phyloP scores from a whole-genome alignment of 2,113 vertebrate species.

The Tursiops truncatus region DNA sequence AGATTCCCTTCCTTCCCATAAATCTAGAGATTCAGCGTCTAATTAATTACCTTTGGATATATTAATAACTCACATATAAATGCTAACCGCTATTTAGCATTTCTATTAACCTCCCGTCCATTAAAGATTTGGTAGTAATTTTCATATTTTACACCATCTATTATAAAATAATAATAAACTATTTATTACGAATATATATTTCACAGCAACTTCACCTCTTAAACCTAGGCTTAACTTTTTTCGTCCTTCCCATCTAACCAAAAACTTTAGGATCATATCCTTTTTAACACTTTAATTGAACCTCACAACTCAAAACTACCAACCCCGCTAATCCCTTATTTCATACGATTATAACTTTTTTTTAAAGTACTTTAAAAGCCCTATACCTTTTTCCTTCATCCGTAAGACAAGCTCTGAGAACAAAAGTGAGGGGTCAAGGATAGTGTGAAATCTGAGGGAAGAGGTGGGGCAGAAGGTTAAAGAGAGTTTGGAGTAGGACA shows the following conservation, averaged over 20 bases:
- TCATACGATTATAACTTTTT: neutral
- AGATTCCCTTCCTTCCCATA: neutral
- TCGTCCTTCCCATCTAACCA: neutral
- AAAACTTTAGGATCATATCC: neutral
- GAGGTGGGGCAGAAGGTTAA: neutral
- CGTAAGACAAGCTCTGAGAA: constrained; percentile 27
- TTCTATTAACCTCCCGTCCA: neutral
- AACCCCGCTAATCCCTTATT: neutral
- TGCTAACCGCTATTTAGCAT: neutral
- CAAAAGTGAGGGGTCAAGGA: neutral
- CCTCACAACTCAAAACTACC: neutral
- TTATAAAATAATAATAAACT: neutral
- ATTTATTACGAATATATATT: neutral
- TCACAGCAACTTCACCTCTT: neutral
- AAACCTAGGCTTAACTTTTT: neutral
- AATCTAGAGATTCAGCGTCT: neutral
- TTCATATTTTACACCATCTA: neutral
- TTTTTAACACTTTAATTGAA: neutral
- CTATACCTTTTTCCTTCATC: constrained; percentile 72
- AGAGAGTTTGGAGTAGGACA: neutral
- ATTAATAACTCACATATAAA: neutral
- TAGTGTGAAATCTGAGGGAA: neutral
- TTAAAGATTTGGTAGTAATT: neutral
- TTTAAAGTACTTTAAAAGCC: constrained; percentile 39
- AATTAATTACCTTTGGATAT: neutral